Percentiles rank a stretch among this genome's conserved stretches.
phyloP scores from a whole-genome alignment of 2,888 invertebrate species.

The Sinhomidia bicolor region DNA sequence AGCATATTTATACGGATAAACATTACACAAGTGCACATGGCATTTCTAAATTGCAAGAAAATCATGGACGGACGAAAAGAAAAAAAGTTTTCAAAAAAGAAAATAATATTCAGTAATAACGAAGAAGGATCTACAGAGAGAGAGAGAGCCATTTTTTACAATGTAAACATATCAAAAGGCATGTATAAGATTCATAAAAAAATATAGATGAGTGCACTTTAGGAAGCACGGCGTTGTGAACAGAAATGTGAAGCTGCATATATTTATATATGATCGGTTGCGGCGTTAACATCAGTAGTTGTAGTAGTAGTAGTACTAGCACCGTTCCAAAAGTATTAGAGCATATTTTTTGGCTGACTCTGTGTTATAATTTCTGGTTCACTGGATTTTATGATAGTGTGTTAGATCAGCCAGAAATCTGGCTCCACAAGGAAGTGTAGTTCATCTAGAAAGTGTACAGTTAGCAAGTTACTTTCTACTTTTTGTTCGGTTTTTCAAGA shows the following conservation, averaged over 20 bases:
- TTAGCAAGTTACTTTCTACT: conserved; percentile 23
- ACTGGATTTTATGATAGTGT: conserved; percentile 70
- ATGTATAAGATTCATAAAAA: conserved; percentile 27
- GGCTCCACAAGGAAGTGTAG: conserved; percentile 49
- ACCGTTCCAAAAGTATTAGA: conserved; percentile 60
- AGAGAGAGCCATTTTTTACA: neutral
- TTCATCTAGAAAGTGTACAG: conserved; percentile 25
- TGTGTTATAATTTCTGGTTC: conserved; percentile 75
- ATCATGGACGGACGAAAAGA: neutral
- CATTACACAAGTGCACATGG: neutral
- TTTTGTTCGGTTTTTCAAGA: conserved; percentile 3
- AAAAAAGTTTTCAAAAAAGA: neutral
- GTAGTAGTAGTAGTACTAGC: neutral
- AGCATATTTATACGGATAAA: conserved; percentile 11
- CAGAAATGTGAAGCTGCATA: conserved; percentile 48
- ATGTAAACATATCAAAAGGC: neutral
- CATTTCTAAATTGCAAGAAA: conserved; percentile 29
- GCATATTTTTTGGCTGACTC: conserved; percentile 71
- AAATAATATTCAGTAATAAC: neutral
- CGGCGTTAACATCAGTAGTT: neutral
- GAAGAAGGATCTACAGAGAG: neutral
- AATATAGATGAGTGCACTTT: conserved; percentile 53
- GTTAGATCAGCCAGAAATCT: conserved; percentile 71
- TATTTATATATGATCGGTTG: conserved; percentile 60
- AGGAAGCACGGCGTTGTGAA: conserved; percentile 63